Conservation (phyloP, 2,113 vertebrate genomes). For the Ciconia maguari region DNA sequence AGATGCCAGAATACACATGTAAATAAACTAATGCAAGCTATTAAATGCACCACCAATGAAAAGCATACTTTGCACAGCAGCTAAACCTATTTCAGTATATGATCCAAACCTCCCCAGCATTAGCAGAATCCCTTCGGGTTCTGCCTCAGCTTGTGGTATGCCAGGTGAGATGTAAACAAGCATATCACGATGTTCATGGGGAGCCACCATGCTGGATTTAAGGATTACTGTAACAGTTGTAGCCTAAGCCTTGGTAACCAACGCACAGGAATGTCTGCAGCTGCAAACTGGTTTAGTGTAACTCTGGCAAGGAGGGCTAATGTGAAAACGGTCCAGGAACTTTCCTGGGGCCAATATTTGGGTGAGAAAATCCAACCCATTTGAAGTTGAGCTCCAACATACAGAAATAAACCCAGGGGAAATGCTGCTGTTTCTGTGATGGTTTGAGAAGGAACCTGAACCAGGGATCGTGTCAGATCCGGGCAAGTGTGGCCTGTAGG, state of each 20-base stretch:
- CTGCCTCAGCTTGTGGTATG: neutral
- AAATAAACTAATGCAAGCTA: neutral
- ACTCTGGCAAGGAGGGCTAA: neutral
- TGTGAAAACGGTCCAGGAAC: neutral
- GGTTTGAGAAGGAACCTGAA: neutral
- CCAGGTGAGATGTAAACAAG: neutral
- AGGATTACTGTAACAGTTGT: neutral
- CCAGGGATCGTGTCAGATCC: neutral
- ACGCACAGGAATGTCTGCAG: neutral
- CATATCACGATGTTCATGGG: rapidly evolving
- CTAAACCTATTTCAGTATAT: neutral
- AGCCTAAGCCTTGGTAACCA: neutral
- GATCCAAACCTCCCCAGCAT: neutral
- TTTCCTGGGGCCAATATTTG: neutral
- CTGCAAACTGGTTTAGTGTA: neutral
- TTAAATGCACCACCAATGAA: neutral
- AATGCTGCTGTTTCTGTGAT: neutral
- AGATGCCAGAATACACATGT: neutral
- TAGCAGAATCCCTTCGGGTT: neutral
- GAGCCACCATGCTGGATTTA: neutral
- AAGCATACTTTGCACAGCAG: neutral
- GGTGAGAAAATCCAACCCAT: neutral
- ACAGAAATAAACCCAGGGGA: neutral
- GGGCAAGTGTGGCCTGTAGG: neutral
- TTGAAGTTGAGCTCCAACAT: neutral